Percentiles rank a stretch among this genome's conserved stretches.
phyloP scores from a whole-genome alignment of 2,797 vertebrate genomes.

The Morelia viridis region DNA sequence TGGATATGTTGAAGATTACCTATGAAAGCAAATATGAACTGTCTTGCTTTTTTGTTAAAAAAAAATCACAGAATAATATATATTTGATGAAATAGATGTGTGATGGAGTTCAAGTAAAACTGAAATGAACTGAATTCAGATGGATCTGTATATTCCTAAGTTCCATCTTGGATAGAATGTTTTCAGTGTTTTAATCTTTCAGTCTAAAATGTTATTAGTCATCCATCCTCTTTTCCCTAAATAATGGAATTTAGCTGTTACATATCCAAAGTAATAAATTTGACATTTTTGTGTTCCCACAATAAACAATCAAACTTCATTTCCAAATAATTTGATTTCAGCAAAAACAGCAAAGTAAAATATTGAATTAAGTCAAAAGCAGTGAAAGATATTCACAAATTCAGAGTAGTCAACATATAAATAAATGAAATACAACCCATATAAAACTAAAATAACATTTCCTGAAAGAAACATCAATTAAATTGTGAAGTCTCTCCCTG shows the following conservation, averaged over 20 bases:
- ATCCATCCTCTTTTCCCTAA: not conserved
- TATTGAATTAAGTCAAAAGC: not conserved
- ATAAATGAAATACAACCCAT: not conserved
- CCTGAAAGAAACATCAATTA: not conserved
- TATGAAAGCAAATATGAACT: not conserved
- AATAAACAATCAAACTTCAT: not conserved
- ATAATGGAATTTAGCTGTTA: not conserved
- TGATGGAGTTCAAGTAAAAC: not conserved
- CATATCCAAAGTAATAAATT: not conserved
- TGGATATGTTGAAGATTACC: not conserved
- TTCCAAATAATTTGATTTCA: not conserved
- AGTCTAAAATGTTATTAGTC: not conserved
- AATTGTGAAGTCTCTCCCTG: not conserved
- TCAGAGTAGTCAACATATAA: not conserved
- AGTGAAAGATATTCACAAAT: not conserved
- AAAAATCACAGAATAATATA: not conserved
- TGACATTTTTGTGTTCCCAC: not conserved
- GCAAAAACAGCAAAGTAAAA: not conserved
- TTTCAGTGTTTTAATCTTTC: not conserved
- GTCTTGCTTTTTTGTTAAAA: not conserved
- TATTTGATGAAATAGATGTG: not conserved
- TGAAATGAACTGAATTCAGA: not conserved
- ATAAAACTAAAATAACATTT: not conserved
- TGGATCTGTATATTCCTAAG: not conserved
- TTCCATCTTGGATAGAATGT: not conserved